A percentile compares a stretch with the other conserved stretches of the same genome.
These are phyloP conservation scores for Athetis lepigone DNA, from an alignment of 2,888 invertebrate genomes.

Conservation along the genomic window DNA sequence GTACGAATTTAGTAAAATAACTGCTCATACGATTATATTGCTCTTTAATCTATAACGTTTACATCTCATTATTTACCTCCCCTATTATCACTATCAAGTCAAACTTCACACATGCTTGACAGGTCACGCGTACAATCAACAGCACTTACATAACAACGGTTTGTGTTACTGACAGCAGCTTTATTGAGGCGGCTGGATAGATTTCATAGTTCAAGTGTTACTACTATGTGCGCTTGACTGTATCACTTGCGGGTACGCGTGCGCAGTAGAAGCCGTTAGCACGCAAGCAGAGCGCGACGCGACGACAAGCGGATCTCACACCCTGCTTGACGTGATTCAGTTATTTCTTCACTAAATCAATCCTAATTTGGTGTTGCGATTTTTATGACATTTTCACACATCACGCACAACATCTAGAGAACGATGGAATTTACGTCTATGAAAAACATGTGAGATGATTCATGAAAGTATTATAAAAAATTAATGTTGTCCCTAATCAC, in stretches of 20 bases:
- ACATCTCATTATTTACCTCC: conserved; percentile 4
- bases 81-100: not conserved
- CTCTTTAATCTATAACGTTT: not conserved
- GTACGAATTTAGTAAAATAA: too few relatives aligned
- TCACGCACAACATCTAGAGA: too few relatives aligned
- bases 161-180: too few relatives aligned
- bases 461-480: too few relatives aligned
- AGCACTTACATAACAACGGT: not conserved
- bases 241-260: conserved; percentile 25
- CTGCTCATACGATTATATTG: not conserved
- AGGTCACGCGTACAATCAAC: not conserved
- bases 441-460: too few relatives aligned
- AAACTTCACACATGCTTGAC: conserved; percentile 4
- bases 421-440: too few relatives aligned
- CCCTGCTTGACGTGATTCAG: conserved; percentile 26
- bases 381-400: too few relatives aligned
- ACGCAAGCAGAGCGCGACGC: conserved; percentile 54
- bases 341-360: not conserved
- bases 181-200: not conserved
- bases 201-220: not conserved
- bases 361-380: not conserved
- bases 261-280: conserved; percentile 24
- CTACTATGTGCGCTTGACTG: not conserved
- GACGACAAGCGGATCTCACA: conserved; percentile 42
- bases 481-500: too few relatives aligned